Conservation (phyloP, 1,140 invertebrate species). For the Danaus plexippus region DNA sequence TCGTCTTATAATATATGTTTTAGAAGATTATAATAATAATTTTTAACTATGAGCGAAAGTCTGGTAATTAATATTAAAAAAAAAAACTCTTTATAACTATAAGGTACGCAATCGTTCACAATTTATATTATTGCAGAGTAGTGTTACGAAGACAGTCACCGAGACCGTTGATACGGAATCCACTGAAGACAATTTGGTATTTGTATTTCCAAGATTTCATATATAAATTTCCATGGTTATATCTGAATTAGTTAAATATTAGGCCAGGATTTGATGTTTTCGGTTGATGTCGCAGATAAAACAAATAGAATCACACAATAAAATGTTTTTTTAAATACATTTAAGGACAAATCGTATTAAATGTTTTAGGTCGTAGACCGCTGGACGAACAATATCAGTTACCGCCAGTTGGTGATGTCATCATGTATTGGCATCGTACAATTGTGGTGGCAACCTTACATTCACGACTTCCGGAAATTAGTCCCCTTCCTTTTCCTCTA, state of each 20-base stretch:
- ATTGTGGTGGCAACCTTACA: slow-evolving; percentile 61
- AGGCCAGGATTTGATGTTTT: slow-evolving; percentile 3
- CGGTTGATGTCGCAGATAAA: not conserved
- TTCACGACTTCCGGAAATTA: slow-evolving; percentile 43
- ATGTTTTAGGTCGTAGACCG: slow-evolving; percentile 37
- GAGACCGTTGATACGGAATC: slow-evolving; percentile 32
- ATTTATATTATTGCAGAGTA: slow-evolving; percentile 30
- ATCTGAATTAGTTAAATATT: slow-evolving; percentile 8
- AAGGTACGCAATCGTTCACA: no score
- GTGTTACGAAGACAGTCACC: slow-evolving; percentile 34
- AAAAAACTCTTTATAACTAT: no score
- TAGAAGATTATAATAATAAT: not conserved
- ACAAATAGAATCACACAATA: no score
- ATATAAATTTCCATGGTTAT: no score
- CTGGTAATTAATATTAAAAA: slow-evolving; percentile 27
- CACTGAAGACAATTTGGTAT: slow-evolving; percentile 39
- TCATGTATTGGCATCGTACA: slow-evolving; percentile 54
- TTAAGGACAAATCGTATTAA: slow-evolving; percentile 3
- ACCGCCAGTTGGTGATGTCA: slow-evolving; percentile 53
- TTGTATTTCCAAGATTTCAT: no score
- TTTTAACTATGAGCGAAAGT: slow-evolving; percentile 39
- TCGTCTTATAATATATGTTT: no score
- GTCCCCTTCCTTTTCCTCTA: slow-evolving; percentile 53
- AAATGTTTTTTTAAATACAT: not conserved
- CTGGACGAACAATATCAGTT: slow-evolving; percentile 61